Conservation (phyloP, 2,888 invertebrate species). For the Diplolepis rosae region DNA sequence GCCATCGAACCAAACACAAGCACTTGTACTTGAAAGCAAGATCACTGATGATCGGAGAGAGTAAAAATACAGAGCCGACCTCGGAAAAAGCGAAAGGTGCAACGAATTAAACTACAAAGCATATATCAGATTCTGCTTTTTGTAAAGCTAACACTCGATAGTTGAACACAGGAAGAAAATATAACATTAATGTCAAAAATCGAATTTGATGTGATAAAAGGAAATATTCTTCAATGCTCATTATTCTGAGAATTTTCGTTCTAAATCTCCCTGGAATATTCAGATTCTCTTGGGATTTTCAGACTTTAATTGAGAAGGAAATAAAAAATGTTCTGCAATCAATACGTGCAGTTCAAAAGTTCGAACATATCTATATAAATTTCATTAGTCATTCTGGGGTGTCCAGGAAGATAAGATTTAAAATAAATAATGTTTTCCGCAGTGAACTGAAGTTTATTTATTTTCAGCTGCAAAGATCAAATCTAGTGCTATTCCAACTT, state of each 20-base stretch:
- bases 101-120: not conserved
- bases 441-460: no score
- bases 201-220: not conserved
- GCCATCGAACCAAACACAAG: not conserved
- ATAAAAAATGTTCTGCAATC: no score
- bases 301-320: no score
- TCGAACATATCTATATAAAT: no score
- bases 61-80: constrained; percentile 14
- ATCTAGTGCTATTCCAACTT: no score
- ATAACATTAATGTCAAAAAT: not conserved
- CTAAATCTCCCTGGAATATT: not conserved
- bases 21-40: not conserved
- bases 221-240: not conserved
- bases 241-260: not conserved
- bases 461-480: no score
- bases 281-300: not conserved
- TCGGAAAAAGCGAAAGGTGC: constrained; percentile 2
- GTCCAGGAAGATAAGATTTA: no score
- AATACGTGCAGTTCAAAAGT: no score
- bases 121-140: not conserved
- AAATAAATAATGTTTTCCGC: no score
- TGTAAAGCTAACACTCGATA: not conserved
- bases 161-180: not conserved
- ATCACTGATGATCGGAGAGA: not conserved
- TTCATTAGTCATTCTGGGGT: no score